A percentile compares a stretch with the other conserved stretches of the same genome.
Conservation (phyloP, 2,113 vertebrate genomes). For the Acinonyx jubatus region DNA sequence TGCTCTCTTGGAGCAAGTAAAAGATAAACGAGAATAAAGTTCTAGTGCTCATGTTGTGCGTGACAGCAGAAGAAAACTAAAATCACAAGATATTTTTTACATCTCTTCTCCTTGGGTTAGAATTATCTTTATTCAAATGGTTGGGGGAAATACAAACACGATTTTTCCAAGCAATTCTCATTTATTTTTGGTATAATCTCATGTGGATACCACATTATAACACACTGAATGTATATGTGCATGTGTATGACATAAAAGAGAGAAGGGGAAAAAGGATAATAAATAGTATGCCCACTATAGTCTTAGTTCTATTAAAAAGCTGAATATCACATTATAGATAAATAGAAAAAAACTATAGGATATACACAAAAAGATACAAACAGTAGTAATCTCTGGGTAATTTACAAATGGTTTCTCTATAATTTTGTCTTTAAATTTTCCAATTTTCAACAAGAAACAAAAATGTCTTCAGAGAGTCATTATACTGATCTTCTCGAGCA, state of each 20-base stretch:
- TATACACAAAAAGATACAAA: neutral
- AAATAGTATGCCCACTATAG: neutral
- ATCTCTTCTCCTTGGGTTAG: neutral
- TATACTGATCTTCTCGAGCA: neutral
- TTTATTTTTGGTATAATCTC: neutral
- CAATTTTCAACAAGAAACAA: constrained; percentile 42
- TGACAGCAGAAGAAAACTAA: neutral
- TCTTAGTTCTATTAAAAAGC: neutral
- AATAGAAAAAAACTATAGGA: neutral
- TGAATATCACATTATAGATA: neutral
- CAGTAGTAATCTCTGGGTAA: neutral
- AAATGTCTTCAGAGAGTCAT: neutral
- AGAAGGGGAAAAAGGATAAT: neutral
- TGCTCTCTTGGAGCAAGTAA: neutral
- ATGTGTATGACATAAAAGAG: neutral
- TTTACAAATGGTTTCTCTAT: neutral
- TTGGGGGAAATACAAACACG: neutral
- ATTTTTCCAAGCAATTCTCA: neutral
- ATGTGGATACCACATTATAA: neutral
- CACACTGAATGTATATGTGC: rapidly evolving
- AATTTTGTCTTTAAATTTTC: neutral
- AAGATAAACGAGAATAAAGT: neutral
- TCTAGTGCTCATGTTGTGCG: neutral
- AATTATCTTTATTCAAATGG: neutral
- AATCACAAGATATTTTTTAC: neutral